phyloP scores from a whole-genome alignment of 2,113 vertebrate species.

The Ictalurus furcatus region DNA sequence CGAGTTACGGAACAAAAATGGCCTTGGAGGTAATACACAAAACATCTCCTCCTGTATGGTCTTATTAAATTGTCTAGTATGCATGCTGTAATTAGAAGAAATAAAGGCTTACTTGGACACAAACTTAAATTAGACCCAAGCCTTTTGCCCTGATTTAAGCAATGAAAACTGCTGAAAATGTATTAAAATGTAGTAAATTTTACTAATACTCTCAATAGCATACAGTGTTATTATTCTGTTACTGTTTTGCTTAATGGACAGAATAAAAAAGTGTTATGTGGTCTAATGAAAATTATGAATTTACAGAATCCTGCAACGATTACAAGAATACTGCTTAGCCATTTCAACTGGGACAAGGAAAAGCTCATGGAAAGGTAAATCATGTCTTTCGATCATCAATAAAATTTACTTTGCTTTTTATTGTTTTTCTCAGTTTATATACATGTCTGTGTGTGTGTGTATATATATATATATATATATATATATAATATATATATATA shows the following conservation, averaged over 20 bases:
- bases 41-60: background rate
- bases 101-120: background rate
- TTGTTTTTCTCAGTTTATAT: too few species aligned
- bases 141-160: background rate
- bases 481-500: too few species aligned
- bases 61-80: background rate
- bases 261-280: background rate
- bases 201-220: background rate
- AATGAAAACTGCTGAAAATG: background rate
- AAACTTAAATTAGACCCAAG: background rate
- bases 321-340: slow-evolving; percentile 98
- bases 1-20: background rate
- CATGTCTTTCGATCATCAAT: background rate
- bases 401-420: background rate
- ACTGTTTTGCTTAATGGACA: background rate
- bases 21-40: background rate
- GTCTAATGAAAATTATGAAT: slow-evolving; percentile 39
- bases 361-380: slow-evolving; percentile 99
- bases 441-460: too few species aligned
- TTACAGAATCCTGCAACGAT: slow-evolving; percentile 97
- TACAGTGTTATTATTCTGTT: background rate
- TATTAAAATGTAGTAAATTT: background rate
- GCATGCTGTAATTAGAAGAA: background rate
- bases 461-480: too few species aligned
- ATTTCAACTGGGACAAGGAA: slow-evolving; percentile 99